Base-by-base conservation (phyloP, 1,140 invertebrate species). In the Drosophila varians region DNA sequence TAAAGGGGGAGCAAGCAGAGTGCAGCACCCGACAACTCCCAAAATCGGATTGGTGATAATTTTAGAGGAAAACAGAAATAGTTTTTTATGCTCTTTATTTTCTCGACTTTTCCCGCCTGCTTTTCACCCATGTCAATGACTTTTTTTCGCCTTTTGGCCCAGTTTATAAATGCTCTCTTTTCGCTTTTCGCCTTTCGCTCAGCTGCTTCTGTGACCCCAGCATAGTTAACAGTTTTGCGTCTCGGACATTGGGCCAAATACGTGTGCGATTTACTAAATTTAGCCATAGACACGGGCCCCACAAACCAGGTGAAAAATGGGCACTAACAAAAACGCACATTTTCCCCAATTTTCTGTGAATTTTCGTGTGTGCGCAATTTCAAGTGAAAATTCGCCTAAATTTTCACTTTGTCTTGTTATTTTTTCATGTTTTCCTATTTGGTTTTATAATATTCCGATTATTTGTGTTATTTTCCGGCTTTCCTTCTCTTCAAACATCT, bases 241-340 rank as follows among this genome's bases (percentile, higher is more conserved):
- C 66, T 84, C 80, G 80, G 80, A 84, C 80, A 84, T 84, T 84
- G 80, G 80, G 80, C 80, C 82, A 80, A 73, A 86, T 84, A 87
- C 76, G 80, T 86, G 79, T 86, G 79, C 79, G 79, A 84, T 76
- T 86, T 86, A 84, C 80, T 84, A 84, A 76, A 74, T 84, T 69
- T 84, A 84, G 80, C 48, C 12, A 2, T 12, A 31, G 28, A 31
- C 45, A 40, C 34, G 42, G 52, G 38, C 38, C 46, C 57, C 26
- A 4, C n/a, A 38, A 38, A 62, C 64, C 78, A 83, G 78, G 78
- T 83, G 78, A 78, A 83, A 83, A 74, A n/a, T n/a, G n/a, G n/a
- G 42, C 28, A 64, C 40, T 69, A 43, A 23, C 16, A 31, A 28
- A 48, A 36, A 26, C 31, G 23, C 9, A 21, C 40, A 38, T 14